Base-by-base conservation (phyloP, 2,113 vertebrate species). In the Bettongia penicillata region DNA sequence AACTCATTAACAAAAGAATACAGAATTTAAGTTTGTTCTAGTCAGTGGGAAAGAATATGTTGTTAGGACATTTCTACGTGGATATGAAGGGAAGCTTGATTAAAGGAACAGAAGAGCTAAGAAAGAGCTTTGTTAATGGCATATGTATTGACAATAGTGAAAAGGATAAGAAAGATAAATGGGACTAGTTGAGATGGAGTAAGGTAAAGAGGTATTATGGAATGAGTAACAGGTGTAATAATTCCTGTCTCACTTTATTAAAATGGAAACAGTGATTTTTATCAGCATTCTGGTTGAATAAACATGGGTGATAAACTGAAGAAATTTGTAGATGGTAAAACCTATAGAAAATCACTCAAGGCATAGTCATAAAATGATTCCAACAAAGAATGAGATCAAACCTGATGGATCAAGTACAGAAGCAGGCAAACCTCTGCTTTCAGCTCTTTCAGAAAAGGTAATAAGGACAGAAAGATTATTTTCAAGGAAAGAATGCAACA, bases 241-340 rank as follows among this genome's bases (percentile, higher is more conserved):
- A 91, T 53, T 23, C 26, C 91, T 53, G 26, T 90, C 52, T 48
- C 16, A 89, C 94, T 96, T 95, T 91, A 51, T 77, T 16, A 37
- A 68, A 68, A n/a, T 90, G 24, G 26, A 95, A 55, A 90, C 49
- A 51, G 0, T 49, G 28, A 91, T 61, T 95, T 95, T 95, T 94
- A 8, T 47, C 48, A 37, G 25, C 22, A 0, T 89, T 51, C 57
- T 90, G 90, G 28, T 43, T 91, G 90, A 93, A 68, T 94, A 26
- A 95, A 93, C 16, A 94, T 24, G 8, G 19, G 14, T 68, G 47
- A 92, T 31, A 51, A 61, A 12, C 8, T 19, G 93, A 16, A 31
- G 48, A 90, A 95, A 95, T 52, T 37, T 51, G 14, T 91, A 93
- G 31, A 51, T 12, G n/a, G 26, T 92, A 51, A 93, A 95, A 89